A percentile compares a stretch with the other conserved stretches of the same genome.
These are phyloP conservation scores for Drosophila parthenogenetica DNA, from an alignment of 2,888 invertebrate genomes.

Conservation along the genomic window DNA sequence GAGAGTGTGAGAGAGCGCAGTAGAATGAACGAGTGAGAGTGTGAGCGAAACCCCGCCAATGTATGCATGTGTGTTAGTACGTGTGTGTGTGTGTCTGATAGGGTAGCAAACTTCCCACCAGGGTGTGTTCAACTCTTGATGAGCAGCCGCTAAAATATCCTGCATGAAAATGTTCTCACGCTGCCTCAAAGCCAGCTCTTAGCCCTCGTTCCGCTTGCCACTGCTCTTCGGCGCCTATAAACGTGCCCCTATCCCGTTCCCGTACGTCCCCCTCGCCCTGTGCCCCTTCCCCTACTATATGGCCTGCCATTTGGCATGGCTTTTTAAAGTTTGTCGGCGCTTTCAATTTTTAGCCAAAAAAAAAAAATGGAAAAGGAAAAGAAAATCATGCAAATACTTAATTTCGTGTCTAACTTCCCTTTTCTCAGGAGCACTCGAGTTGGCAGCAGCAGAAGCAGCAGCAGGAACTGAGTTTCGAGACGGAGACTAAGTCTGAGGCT, in stretches of 20 bases:
- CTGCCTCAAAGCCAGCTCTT: constrained; percentile 55
- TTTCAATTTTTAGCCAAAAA: constrained; percentile 53
- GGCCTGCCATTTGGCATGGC: constrained; percentile 44
- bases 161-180: constrained; percentile 80
- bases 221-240: constrained; percentile 2
- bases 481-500: constrained; percentile 4
- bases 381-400: constrained; percentile 43
- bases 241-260: constrained; percentile 1
- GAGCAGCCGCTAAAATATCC: constrained; percentile 74
- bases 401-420: constrained; percentile 70
- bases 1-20: constrained; percentile 13
- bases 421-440: constrained; percentile 60
- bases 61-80: constrained; percentile 16
- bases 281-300: background rate
- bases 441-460: background rate
- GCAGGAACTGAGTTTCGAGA: background rate
- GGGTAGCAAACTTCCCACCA: constrained; percentile 79
- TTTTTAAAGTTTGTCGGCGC: constrained; percentile 57
- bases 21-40: constrained; percentile 23
- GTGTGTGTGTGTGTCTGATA: constrained; percentile 43
- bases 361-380: constrained; percentile 5
- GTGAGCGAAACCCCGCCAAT: constrained; percentile 11
- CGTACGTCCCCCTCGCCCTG: background rate
- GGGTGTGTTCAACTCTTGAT: constrained; percentile 81
- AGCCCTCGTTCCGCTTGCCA: constrained; percentile 7